Base-by-base conservation (phyloP, 35 echinoderm and acorn worm species). In the Ophioderma brevispina region DNA sequence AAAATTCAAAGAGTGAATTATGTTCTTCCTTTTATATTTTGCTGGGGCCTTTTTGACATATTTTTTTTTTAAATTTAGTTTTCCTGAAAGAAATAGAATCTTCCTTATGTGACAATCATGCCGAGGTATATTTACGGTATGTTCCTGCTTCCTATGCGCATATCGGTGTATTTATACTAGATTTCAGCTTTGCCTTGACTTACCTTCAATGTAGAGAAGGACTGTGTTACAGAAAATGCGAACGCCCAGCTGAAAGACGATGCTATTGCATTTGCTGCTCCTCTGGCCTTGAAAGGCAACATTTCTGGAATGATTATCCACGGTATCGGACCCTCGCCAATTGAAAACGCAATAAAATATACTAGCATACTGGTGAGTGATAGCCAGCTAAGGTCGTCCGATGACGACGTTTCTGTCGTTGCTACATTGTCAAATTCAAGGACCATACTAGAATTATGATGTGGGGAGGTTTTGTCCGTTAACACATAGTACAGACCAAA, bases 251-350 rank as follows among this genome's bases (percentile, higher is more conserved):
- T 99, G 76, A 91, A 86, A 36, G 87, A 87, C 0, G 97, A 85
- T 15, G 97, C 93, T 30, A 99, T 99, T 11, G 85, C 76, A 79
- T 88, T 95, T 38, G 93, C 97, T 30, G 84, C 63, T 0, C 93
- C 93, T 76, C 87, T 93, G 11, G 90, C 93, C 55, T 94, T 99
- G 1, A 94, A 93, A 3, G 97, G 97, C 64, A 99, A 99, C 49
- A 99, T 99, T 40, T 99, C 97, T 0, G 97, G 95, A 93, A 99
- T 99, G 46, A 99, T 82, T 0, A 99, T 87, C 97, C 97, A 99
- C 0, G 97, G 97, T 43, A 99, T 93, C 0, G 97, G 90, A 25
- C 97, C 97, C 87, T 91, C 92, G 11, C 92, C 97, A 1, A 99
- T 87, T 1, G 97, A 95, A 83, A 99, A 99, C 0, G 86, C 82